phyloP scores from a whole-genome alignment of 2,888 invertebrate genomes.

The Ptilodon capucinus region DNA sequence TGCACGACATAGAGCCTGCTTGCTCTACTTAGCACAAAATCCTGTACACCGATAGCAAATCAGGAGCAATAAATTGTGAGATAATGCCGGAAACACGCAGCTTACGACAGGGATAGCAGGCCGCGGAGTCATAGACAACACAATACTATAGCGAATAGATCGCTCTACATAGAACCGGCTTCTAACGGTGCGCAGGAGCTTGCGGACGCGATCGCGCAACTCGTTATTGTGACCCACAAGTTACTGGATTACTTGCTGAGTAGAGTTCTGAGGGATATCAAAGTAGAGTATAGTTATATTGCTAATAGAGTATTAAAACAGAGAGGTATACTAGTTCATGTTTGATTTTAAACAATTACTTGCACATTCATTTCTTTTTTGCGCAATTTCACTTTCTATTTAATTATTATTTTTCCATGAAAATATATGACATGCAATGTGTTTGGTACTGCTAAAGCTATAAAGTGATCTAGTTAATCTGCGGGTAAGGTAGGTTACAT shows the following conservation, averaged over 20 bases:
- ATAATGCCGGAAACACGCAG: neutral
- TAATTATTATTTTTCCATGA: too few species aligned
- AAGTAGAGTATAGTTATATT: too few species aligned
- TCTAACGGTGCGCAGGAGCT: conserved; percentile 1
- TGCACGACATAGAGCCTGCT: neutral
- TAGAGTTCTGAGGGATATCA: neutral
- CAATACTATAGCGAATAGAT: neutral
- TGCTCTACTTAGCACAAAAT: neutral
- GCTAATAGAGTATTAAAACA: too few species aligned
- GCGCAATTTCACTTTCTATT: too few species aligned
- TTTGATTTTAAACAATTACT: too few species aligned
- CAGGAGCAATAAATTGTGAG: neutral
- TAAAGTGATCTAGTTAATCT: too few species aligned
- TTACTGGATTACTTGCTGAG: neutral
- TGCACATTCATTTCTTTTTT: too few species aligned
- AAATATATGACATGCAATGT: too few species aligned
- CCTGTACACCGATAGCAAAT: neutral
- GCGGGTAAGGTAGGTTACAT: too few species aligned
- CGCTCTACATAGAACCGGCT: neutral
- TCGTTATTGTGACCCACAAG: neutral
- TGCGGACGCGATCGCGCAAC: neutral
- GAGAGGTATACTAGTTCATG: too few species aligned
- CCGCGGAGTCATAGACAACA: neutral
- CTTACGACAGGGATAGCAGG: neutral
- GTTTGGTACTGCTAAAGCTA: too few species aligned